phyloP scores from a whole-genome alignment of 2,797 vertebrate species.

The Naso thynnoides region DNA sequence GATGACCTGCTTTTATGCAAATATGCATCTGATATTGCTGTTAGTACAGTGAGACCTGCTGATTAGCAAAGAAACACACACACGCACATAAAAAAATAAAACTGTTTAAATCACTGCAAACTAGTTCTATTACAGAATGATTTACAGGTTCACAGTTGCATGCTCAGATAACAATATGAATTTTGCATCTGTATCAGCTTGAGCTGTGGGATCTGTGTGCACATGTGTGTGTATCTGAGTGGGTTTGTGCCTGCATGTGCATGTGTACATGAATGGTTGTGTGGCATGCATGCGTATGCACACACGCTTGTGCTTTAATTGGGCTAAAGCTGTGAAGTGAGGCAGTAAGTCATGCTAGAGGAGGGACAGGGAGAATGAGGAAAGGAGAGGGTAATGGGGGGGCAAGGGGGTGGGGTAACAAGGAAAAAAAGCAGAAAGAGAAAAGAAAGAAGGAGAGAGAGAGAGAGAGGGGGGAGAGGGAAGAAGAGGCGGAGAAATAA shows the following conservation, averaged over 20 bases:
- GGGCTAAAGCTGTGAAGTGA: conserved; percentile 90
- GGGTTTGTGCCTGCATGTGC: conserved; percentile 20
- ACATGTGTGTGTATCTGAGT: conserved; percentile 20
- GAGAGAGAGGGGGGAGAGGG: conserved; percentile 29
- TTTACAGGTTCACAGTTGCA: conserved; percentile 40
- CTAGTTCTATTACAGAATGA: conserved; percentile 13
- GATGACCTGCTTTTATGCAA: conserved; percentile 64
- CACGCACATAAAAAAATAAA: neutral
- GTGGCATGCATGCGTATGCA: conserved; percentile 46
- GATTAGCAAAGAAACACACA: conserved; percentile 39
- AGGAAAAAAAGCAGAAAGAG: conserved; percentile 60
- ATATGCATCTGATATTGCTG: conserved; percentile 44
- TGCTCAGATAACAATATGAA: conserved; percentile 29
- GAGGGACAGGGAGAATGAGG: conserved; percentile 67
- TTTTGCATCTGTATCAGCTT: conserved; percentile 46
- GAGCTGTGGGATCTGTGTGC: conserved; percentile 12
- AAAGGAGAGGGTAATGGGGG: conserved; percentile 64
- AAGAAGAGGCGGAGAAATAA: conserved; percentile 37
- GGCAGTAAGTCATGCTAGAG: conserved; percentile 87
- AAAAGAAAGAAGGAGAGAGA: conserved; percentile 53
- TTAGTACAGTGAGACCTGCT: conserved; percentile 54
- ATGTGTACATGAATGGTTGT: conserved; percentile 28
- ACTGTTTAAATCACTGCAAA: conserved; percentile 17
- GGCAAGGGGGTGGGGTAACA: conserved; percentile 64
- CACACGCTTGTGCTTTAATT: conserved; percentile 85